A percentile compares a stretch with the other conserved stretches of the same genome.
phyloP scores from a whole-genome alignment of 1,140 invertebrate species.

The Cotesia chilonis region DNA sequence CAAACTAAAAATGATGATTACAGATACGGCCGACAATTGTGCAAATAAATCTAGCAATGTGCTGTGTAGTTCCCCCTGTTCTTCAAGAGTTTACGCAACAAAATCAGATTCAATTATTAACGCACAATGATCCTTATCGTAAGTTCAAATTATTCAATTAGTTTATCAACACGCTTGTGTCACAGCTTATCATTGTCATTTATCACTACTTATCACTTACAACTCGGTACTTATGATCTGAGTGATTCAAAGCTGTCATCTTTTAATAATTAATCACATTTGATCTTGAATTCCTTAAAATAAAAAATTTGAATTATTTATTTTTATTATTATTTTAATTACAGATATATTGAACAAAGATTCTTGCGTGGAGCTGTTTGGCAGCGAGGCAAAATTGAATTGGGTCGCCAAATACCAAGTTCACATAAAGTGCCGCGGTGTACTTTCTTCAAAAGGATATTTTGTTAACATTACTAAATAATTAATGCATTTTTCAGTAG shows the following conservation, averaged over 20 bases:
- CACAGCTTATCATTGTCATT: not conserved
- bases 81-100: constrained; percentile 89
- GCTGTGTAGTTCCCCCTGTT: constrained; percentile 93
- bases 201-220: too few species aligned
- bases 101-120: constrained; percentile 91
- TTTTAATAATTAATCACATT: too few species aligned
- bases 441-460: constrained; percentile 88
- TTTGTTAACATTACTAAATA: constrained; percentile 63
- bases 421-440: constrained; percentile 88
- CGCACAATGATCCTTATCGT: constrained; percentile 94
- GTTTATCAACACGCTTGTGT: not conserved
- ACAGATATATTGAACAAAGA: constrained; percentile 71
- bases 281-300: too few species aligned
- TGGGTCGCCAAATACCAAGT: constrained; percentile 88
- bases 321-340: constrained; percentile 48
- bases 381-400: constrained; percentile 60
- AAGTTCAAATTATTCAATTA: constrained; percentile 50
- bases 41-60: constrained; percentile 94
- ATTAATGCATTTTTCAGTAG: constrained; percentile 11
- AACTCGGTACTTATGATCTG: too few species aligned
- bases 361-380: constrained; percentile 66
- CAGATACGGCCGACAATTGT: constrained; percentile 88
- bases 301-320: constrained; percentile 6
- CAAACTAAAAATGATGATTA: constrained; percentile 33
- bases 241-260: not conserved